Base-by-base conservation (phyloP, 2,797 vertebrate genomes). In the Hydrophis major region DNA sequence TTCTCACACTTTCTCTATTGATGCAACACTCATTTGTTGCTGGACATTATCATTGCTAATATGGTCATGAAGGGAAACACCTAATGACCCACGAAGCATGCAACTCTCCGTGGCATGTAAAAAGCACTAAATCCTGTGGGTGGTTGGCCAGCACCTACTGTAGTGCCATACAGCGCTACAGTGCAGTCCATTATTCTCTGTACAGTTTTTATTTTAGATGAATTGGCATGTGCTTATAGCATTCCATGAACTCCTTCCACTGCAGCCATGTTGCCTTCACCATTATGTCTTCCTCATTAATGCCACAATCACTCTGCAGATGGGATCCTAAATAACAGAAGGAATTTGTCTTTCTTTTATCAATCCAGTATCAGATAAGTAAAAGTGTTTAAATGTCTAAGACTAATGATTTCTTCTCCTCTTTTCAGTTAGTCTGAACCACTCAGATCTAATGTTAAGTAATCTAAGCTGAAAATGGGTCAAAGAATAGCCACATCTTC, bases 291-390 rank as follows among this genome's bases (percentile, higher is more conserved):
- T 69, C 5, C 66, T 32, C n/a, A 16, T 32, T 69, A 32, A 32
- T 69, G 66, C 66, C 6, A 37, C 66, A 37, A 74, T 69, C 63
- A 6, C 28, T 69, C 13, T 69, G 63, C 63, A 69, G 63, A 69
- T 6, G 13, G 13, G 13, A 69, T n/a, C 14, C 63, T 32, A 37
- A 74, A 37, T 74, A 74, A 74, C 16, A 37, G 66, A 74, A 74
- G 32, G n/a, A 37, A 6, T 18, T 74, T 37, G 66, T 3, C 14
- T 74, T 37, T 69, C 18, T 69, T 66, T 91, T 94, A 32, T 25
- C 90, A 90, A 95, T 93, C 42, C 87, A 93, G n/a, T 94, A 87
- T 28, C 37, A 59, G 53, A 27, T 55, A 95, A n/a, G 92, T 92
- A 90, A 91, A 61, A 88, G 94, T 86, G 13, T 59, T 86, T 86